phyloP scores from a whole-genome alignment of 2,888 invertebrate species.

The Melolontha melolontha region DNA sequence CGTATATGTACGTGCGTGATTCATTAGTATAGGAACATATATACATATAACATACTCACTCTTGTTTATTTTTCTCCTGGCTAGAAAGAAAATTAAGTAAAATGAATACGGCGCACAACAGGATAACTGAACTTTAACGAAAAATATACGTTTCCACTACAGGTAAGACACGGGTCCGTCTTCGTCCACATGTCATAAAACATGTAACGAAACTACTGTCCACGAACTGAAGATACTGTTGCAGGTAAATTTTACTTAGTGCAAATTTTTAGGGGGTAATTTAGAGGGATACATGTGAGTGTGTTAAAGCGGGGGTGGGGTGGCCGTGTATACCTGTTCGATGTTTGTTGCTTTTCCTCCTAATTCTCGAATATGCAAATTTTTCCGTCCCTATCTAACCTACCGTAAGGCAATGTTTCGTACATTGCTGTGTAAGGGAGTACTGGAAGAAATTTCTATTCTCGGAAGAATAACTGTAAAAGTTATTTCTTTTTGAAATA shows the following conservation, averaged over 20 bases:
- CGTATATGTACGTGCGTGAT: slow-evolving; percentile 17
- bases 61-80: slow-evolving; percentile 2
- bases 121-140: slow-evolving; percentile 5
- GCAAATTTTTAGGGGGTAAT: slow-evolving; percentile 38
- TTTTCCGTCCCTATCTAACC: neutral
- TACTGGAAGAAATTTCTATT: slow-evolving; percentile 23
- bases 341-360: slow-evolving; percentile 12
- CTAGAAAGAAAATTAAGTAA: slow-evolving; percentile 14
- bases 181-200: slow-evolving; percentile 21
- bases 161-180: slow-evolving; percentile 9
- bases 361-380: slow-evolving; percentile 37
- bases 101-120: slow-evolving; percentile 8
- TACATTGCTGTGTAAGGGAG: slow-evolving; percentile 21
- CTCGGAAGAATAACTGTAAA: slow-evolving; percentile 32
- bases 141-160: slow-evolving; percentile 7
- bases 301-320: slow-evolving; percentile 7
- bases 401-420: slow-evolving; percentile 20
- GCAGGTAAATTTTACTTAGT: slow-evolving; percentile 41
- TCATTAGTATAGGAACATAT: slow-evolving; percentile 18
- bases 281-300: slow-evolving; percentile 25
- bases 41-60: slow-evolving; percentile 29
- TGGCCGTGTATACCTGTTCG: slow-evolving; percentile 37
- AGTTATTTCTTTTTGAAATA: slow-evolving; percentile 11
- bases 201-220: slow-evolving; percentile 8
- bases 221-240: slow-evolving; percentile 26